Base-by-base conservation (phyloP, 2,888 invertebrate genomes). In the Lottia gigantea region DNA sequence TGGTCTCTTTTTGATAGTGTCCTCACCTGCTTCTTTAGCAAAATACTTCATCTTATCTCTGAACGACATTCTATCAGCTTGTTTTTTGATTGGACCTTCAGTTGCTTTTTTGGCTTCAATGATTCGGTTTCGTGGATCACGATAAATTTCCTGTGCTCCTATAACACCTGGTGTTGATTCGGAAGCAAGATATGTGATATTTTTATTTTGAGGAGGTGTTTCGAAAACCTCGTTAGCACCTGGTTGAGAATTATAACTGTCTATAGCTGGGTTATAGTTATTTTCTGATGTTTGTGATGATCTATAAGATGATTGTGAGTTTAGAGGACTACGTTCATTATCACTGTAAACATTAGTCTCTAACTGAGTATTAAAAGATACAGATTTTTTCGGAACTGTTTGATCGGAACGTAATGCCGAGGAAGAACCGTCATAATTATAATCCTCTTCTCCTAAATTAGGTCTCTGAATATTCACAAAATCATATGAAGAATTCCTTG, bases 1-100 rank as follows among this genome's bases (percentile, higher is more conserved):
- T 72, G 96, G 94, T 91, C 96, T 96, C 89, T 97, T 96, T 90
- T 95, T 94, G 78, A 97, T 97, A 74, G 96, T 95, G 85, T 93
- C 92, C 87, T 97, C 97, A 62, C 98, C 98, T 16, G 96, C 94
- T 90, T 98, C 97, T 90, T 95, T 93, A 62, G 98, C 98, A 91
- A 99, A 99, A 95, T 98, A 96, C 90, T 96, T 96, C 97, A 98
- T 98, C 90, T 99, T 99, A 89, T 99, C 98, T 88, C 96, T 94
- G 90, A 99, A 99, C 71, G 95, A 95, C 74, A 98, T 91, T 84
- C 97, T 95, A 88, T 98, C 97, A 2, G 76, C 72, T 23, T 77
- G 74, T 25, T 71, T 68, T 67, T 78, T 78, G 19, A 63, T 31
- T 23, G 47, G 49, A 14, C 71, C 69, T 25, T 67, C 68, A 40